Evolutionary conservation across 2,113 vertebrate species (phyloP).

Genomic region (Mustela lutreola): DNA sequence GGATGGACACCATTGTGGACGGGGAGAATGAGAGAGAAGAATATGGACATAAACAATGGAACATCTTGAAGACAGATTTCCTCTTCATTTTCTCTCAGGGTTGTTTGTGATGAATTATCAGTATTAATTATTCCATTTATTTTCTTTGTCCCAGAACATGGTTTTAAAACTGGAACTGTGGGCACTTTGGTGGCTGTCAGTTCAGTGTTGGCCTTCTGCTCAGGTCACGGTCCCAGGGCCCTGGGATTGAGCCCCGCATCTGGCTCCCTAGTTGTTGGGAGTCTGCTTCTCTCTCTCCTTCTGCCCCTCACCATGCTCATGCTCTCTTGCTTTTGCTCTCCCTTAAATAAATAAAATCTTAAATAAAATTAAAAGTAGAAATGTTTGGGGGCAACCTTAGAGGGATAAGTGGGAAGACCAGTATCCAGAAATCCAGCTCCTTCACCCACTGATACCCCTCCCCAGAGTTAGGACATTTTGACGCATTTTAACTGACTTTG

Average conservation of each 20-base stretch:
- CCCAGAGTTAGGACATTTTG: background rate
- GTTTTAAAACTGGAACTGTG: constrained; percentile 22
- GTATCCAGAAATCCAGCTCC: background rate
- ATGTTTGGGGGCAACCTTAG: background rate
- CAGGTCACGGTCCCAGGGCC: background rate
- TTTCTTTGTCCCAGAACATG: background rate
- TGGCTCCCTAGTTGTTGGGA: background rate
- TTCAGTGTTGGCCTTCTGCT: background rate
- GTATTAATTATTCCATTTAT: background rate
- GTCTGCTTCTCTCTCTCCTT: background rate
- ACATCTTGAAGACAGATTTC: background rate
- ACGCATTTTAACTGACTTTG: background rate
- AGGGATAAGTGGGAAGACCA: background rate
- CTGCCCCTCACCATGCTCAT: no score
- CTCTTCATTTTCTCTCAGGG: background rate
- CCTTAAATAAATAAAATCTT: background rate
- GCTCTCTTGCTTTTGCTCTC: background rate
- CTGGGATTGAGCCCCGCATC: rapidly evolving
- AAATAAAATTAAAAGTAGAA: no score
- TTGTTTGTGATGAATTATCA: background rate
- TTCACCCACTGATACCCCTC: background rate
- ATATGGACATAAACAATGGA: background rate
- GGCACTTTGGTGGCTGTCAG: background rate
- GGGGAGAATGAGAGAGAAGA: background rate
- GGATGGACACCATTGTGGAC: background rate